Conservation (phyloP, 2,888 invertebrate genomes). For the Nomada lathburiana region DNA sequence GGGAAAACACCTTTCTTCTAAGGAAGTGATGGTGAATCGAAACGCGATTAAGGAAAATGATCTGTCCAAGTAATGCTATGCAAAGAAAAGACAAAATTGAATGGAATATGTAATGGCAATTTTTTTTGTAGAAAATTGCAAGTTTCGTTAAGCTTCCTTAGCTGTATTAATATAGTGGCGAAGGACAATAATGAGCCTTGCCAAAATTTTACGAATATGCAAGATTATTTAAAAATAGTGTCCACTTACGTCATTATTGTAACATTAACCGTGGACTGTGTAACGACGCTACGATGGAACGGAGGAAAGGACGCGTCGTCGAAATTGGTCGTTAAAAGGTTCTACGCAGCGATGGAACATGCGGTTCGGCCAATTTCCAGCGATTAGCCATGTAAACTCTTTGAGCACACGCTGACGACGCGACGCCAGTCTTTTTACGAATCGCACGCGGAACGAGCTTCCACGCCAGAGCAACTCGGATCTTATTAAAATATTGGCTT, state of each 20-base stretch:
- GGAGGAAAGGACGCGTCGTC: constrained; percentile 57
- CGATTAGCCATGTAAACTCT: constrained; percentile 60
- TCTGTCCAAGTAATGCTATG: background rate
- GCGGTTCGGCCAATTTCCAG: constrained; percentile 56
- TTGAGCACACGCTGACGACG: constrained; percentile 14
- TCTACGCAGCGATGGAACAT: constrained; percentile 46
- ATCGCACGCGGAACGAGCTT: constrained; percentile 10
- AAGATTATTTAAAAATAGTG: constrained; percentile 3
- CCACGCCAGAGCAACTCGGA: background rate
- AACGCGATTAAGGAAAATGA: constrained; percentile 6
- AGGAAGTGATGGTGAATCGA: constrained; percentile 29
- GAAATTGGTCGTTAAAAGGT: constrained; percentile 67
- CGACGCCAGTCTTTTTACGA: background rate
- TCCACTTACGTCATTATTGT: constrained; percentile 4
- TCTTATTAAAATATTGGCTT: constrained; percentile 37
- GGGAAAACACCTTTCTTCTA: background rate
- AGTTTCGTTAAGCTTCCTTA: too few relatives aligned
- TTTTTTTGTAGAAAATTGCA: too few relatives aligned
- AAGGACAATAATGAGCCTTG: too few relatives aligned
- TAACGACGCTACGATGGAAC: constrained; percentile 56
- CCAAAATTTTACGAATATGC: too few relatives aligned
- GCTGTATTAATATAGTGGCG: too few relatives aligned
- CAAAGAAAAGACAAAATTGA: too few relatives aligned
- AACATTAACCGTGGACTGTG: background rate
- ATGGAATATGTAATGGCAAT: too few relatives aligned